A percentile compares a stretch with the other conserved stretches of the same genome.
These are phyloP conservation scores for Takifugu rubripes DNA, from an alignment of 2,797 vertebrate species.

Conservation along the genomic window DNA sequence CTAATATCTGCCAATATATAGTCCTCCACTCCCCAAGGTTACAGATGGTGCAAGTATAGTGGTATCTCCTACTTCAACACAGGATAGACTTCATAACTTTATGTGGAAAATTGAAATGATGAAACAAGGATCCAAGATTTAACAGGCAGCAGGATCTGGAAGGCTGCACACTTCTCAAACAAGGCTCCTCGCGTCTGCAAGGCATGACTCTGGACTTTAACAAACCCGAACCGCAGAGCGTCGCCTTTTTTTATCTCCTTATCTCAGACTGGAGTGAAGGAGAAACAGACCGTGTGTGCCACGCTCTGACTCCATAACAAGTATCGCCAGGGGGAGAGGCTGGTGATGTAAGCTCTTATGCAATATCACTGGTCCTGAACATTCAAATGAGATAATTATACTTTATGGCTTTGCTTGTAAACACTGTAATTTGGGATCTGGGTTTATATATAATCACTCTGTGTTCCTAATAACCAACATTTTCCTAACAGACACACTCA, in stretches of 20 bases:
- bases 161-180: background rate
- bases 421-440: background rate
- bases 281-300: constrained; percentile 22
- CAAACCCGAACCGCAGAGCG: constrained; percentile 13
- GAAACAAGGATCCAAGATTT: background rate
- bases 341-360: constrained; percentile 73
- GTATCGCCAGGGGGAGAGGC: constrained; percentile 37
- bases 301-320: constrained; percentile 40
- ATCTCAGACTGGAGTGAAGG: constrained; percentile 30
- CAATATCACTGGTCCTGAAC: constrained; percentile 55
- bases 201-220: background rate
- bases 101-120: background rate
- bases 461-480: no score
- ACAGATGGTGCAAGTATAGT: no score
- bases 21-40: no score
- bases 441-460: background rate
- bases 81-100: no score
- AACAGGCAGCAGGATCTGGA: background rate
- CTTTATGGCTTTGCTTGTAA: constrained; percentile 5
- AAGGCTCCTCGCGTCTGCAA: constrained; percentile 4
- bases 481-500: no score
- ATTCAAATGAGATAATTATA: constrained; percentile 30
- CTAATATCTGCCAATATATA: no score
- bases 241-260: constrained; percentile 14
- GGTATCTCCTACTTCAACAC: no score